Conservation (phyloP, 2,888 invertebrate genomes). For the Uropetala carovei region DNA sequence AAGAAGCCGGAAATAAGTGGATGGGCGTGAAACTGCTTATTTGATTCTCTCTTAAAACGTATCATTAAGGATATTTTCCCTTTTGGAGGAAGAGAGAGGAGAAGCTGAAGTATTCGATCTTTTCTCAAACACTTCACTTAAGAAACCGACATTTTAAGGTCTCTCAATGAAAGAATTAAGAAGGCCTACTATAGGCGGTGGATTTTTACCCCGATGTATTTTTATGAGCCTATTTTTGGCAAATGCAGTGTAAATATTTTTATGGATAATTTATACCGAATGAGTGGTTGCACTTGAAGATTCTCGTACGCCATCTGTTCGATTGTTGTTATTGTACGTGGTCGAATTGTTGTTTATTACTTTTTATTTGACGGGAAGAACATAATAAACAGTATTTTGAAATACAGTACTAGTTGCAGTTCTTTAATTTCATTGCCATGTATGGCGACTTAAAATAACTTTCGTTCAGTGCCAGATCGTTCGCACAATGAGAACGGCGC, state of each 20-base stretch:
- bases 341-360: background rate
- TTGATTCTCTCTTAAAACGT: slow-evolving; percentile 55
- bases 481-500: too few relatives aligned
- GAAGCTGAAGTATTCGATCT: background rate
- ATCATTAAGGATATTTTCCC: slow-evolving; percentile 42
- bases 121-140: background rate
- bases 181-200: background rate
- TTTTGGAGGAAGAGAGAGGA: background rate
- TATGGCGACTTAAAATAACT: too few relatives aligned
- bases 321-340: background rate
- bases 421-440: too few relatives aligned
- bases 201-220: background rate
- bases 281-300: background rate
- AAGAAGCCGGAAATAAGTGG: background rate
- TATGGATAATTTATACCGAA: too few relatives aligned
- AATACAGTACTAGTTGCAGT: too few relatives aligned
- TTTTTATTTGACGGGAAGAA: too few relatives aligned
- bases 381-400: too few relatives aligned
- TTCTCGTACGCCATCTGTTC: too few relatives aligned
- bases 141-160: background rate
- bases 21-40: slow-evolving; percentile 57
- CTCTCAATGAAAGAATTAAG: slow-evolving; percentile 32
- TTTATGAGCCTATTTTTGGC: slow-evolving; percentile 3
- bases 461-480: too few relatives aligned
- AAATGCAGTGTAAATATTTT: too few relatives aligned